Base-by-base conservation (phyloP, 2,113 vertebrate species). In the Vanacampus margaritifer region DNA sequence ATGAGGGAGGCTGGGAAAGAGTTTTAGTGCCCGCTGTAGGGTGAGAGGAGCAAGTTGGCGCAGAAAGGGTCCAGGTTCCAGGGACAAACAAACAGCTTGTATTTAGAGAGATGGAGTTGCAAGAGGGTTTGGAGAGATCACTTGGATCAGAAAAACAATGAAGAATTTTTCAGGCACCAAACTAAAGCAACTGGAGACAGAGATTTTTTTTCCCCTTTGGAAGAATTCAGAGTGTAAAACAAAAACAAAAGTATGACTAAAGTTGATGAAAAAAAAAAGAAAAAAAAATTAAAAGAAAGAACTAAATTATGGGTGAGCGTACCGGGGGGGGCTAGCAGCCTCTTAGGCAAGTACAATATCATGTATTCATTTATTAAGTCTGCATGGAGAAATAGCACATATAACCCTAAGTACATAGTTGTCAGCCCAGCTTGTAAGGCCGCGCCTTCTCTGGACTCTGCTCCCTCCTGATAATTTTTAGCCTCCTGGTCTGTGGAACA, bases 401-500 rank as follows among this genome's bases (percentile, higher is more conserved):
- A 28, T 56, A 69, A 62, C 23, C 1, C 4, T 32, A 19, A 43
- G 69, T 35, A 62, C 26, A 1, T 9, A 39, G 43, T 45, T 78
- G 75, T 62, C 32, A 71, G 43, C 62, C 67, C 36, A 14, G 51
- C 32, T 78, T 57, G 70, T 78, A 80, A 76, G 82, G 71, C 36
- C 61, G 10, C 68, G 71, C 54, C 67, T 73, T 43, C n/a, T 2
- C 67, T 74, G 81, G 78, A 83, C 81, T 81, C 65, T 84, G 74
- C 1, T 68, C 76, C 66, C 66, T 61, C 45, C 39, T 13, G 76
- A 72, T 87, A 86, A 86, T 82, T 70, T 84, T 85, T 84, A 82
- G 71, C 72, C 67, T 74, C 36, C 39, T 71, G 43, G 37, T 54
- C 6, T 37, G 16, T 16, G 24, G 21, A 66, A 68, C n/a, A 53